Percentiles rank a stretch among this genome's conserved stretches.
Conservation (phyloP, 2,888 invertebrate species). For the Netelia virgata region DNA sequence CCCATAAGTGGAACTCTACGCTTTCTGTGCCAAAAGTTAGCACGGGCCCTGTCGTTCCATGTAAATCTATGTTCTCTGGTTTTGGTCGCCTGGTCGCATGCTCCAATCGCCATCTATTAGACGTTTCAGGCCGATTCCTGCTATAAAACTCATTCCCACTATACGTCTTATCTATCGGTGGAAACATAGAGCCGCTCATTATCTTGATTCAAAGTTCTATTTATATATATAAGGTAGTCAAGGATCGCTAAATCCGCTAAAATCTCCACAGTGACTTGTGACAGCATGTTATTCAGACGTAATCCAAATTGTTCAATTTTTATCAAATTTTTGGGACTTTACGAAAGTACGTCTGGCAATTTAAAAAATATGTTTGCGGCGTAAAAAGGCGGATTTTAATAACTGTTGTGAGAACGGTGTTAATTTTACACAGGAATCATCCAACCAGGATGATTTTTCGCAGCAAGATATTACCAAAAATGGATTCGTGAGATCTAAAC, state of each 20-base stretch:
- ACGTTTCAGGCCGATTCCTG: too few species aligned
- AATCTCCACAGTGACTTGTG: conserved; percentile 12
- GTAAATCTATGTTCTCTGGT: too few species aligned
- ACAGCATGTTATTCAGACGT: conserved; percentile 44
- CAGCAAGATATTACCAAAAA: conserved; percentile 16
- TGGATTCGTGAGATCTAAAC: conserved; percentile 24
- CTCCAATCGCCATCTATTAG: too few species aligned
- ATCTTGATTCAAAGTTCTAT: background rate
- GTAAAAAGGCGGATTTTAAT: background rate
- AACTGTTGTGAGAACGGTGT: conserved; percentile 36
- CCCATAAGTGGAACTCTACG: too few species aligned
- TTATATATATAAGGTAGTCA: conserved; percentile 31
- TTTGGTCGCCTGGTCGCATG: too few species aligned
- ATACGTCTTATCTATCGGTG: too few species aligned
- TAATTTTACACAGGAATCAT: conserved; percentile 39
- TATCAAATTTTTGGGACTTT: conserved; percentile 10
- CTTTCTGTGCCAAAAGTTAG: too few species aligned
- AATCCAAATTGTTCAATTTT: conserved; percentile 28
- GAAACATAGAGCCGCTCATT: too few species aligned
- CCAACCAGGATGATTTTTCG: conserved; percentile 51
- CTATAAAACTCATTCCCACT: too few species aligned
- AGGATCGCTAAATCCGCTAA: conserved; percentile 26
- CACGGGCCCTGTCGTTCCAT: too few species aligned
- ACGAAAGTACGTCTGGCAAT: conserved; percentile 32
- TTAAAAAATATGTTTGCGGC: conserved; percentile 20